These are phyloP conservation scores for Verasper variegatus DNA, from an alignment of 2,113 vertebrate genomes.

Conservation along the genomic window DNA sequence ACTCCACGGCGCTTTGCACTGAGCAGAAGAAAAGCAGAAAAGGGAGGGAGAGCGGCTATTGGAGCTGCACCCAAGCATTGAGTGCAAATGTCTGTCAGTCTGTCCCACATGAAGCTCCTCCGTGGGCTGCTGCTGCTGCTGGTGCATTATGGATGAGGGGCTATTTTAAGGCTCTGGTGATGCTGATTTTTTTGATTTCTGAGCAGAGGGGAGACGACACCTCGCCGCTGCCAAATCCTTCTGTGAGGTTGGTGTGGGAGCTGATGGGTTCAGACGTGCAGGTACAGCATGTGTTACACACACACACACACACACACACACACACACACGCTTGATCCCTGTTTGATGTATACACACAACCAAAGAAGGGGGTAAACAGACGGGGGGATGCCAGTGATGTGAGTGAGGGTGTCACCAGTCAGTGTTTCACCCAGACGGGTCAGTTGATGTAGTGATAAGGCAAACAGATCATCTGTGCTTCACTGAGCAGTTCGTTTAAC, in stretches of 20 bases:
- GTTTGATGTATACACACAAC: constrained; percentile 38
- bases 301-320: constrained; percentile 16
- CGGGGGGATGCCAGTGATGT: constrained; percentile 30
- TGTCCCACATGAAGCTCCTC: constrained; percentile 72
- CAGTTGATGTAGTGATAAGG: constrained; percentile 17
- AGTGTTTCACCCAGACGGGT: constrained; percentile 13
- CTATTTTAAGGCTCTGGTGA: constrained; percentile 76
- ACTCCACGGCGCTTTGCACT: constrained; percentile 51
- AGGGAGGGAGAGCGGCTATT: constrained; percentile 34
- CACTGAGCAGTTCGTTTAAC: neutral
- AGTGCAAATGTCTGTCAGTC: constrained; percentile 78
- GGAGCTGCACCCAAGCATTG: constrained; percentile 70
- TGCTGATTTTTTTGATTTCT: constrained; percentile 74
- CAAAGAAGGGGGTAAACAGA: constrained; percentile 47
- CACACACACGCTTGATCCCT: constrained; percentile 27
- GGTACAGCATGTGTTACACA: constrained; percentile 55
- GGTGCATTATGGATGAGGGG: constrained; percentile 82
- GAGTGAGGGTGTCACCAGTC: constrained; percentile 41
- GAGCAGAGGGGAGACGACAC: constrained; percentile 68
- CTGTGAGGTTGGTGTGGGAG: constrained; percentile 35
- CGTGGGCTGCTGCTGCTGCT: constrained; percentile 60
- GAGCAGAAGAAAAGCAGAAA: constrained; percentile 35
- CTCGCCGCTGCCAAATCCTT: constrained; percentile 67
- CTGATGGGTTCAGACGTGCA: constrained; percentile 58
- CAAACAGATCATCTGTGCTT: constrained; percentile 26